A percentile compares a stretch with the other conserved stretches of the same genome.
These are phyloP conservation scores for Chiloscyllium plagiosum DNA, from an alignment of 2,113 vertebrate species.

Conservation along the genomic window DNA sequence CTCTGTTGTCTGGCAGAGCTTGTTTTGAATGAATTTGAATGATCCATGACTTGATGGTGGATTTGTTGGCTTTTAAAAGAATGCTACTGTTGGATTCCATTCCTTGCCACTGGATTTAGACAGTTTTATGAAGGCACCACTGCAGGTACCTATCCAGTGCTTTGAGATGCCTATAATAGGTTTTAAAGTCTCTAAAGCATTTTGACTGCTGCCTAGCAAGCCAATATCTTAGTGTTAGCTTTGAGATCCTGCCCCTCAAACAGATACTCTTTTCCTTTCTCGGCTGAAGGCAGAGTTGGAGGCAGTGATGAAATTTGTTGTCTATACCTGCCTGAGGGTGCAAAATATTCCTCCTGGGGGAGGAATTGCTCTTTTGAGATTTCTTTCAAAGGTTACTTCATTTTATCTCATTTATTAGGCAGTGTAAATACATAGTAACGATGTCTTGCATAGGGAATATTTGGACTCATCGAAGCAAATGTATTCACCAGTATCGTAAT, in stretches of 20 bases:
- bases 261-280: too few relatives aligned
- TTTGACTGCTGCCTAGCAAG: neutral
- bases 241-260: too few relatives aligned
- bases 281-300: too few relatives aligned
- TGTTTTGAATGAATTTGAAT: neutral
- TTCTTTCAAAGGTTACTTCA: too few relatives aligned
- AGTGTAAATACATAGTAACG: too few relatives aligned
- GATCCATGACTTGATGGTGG: neutral
- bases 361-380: too few relatives aligned
- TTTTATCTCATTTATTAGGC: too few relatives aligned
- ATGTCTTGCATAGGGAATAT: too few relatives aligned
- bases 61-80: neutral
- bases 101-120: neutral
- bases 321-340: neutral
- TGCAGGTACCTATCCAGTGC: neutral
- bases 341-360: too few relatives aligned
- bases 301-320: neutral
- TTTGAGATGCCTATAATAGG: neutral
- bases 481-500: too few relatives aligned
- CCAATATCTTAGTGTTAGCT: too few relatives aligned
- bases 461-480: too few relatives aligned
- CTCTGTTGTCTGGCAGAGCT: neutral
- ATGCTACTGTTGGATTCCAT: neutral
- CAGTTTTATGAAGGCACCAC: neutral
- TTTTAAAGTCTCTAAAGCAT: neutral